Percentiles rank a stretch among this genome's conserved stretches.
Conservation (phyloP, 1,140 invertebrate species). For the Proctacanthus coquilletti region DNA sequence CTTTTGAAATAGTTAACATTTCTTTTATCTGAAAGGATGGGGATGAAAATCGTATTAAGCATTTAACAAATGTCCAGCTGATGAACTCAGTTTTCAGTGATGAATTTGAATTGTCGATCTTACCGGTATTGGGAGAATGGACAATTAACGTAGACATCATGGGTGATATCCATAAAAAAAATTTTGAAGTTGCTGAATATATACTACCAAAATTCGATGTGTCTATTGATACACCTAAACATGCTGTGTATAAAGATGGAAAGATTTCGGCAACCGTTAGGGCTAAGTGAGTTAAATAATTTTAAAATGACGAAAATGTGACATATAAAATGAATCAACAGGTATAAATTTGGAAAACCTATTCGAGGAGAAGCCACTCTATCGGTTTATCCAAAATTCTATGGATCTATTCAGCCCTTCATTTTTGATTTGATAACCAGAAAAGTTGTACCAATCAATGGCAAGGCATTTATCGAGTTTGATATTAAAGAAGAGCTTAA, state of each 20-base stretch:
- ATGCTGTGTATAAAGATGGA: constrained; percentile 68
- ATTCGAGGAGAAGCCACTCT: constrained; percentile 62
- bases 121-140: constrained; percentile 81
- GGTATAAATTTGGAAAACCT: constrained; percentile 51
- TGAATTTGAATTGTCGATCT: constrained; percentile 57
- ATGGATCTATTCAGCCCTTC: constrained; percentile 26
- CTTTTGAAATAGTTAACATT: neutral
- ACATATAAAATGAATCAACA: too few relatives aligned
- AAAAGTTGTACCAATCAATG: constrained; percentile 70
- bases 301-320: neutral
- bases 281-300: constrained; percentile 54
- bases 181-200: constrained; percentile 56
- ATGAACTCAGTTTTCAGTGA: constrained; percentile 62
- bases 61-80: constrained; percentile 56
- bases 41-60: constrained; percentile 61
- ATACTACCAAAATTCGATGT: constrained; percentile 87
- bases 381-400: constrained; percentile 44
- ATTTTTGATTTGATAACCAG: constrained; percentile 34
- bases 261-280: constrained; percentile 60
- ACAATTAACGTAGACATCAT: constrained; percentile 39
- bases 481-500: constrained; percentile 53
- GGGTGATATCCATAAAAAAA: constrained; percentile 25
- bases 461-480: constrained; percentile 57
- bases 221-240: constrained; percentile 60
- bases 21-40: constrained; percentile 39